These are phyloP conservation scores for Lithosia quadra DNA, from an alignment of 2,888 invertebrate species.

Conservation along the genomic window DNA sequence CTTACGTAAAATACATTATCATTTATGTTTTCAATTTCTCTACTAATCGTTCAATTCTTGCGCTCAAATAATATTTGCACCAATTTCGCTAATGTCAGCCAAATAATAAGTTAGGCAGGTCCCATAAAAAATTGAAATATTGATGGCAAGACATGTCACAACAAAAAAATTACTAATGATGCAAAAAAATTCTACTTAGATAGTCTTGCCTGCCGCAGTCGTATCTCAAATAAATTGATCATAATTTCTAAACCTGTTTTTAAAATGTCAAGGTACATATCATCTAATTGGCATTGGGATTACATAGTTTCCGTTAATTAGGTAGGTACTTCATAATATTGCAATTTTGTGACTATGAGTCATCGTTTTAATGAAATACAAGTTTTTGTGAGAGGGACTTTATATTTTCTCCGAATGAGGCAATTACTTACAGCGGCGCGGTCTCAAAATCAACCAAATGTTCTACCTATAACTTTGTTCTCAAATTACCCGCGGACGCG, in stretches of 20 bases:
- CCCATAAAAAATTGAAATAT: background rate
- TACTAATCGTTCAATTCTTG: background rate
- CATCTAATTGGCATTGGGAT: conserved; percentile 16
- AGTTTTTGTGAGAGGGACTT: conserved; percentile 29
- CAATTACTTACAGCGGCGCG: background rate
- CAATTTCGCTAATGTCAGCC: background rate
- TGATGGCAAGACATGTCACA: background rate
- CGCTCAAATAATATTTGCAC: background rate
- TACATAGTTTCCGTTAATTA: conserved; percentile 14
- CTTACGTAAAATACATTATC: background rate
- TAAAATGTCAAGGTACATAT: conserved; percentile 36
- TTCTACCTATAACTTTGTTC: too few species aligned
- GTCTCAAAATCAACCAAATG: background rate
- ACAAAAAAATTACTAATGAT: background rate
- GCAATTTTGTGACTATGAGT: conserved; percentile 28
- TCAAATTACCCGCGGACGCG: too few species aligned
- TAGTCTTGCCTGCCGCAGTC: conserved; percentile 3
- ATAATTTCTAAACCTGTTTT: conserved; percentile 29
- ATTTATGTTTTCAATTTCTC: background rate
- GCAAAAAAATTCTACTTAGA: background rate
- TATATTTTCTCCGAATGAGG: background rate
- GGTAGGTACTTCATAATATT: conserved; percentile 23
- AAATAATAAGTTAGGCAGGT: background rate
- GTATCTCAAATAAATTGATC: conserved; percentile 22
- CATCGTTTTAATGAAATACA: conserved; percentile 14